These are phyloP conservation scores for Microplitis mediator DNA, from an alignment of 1,140 invertebrate species.

Conservation along the genomic window DNA sequence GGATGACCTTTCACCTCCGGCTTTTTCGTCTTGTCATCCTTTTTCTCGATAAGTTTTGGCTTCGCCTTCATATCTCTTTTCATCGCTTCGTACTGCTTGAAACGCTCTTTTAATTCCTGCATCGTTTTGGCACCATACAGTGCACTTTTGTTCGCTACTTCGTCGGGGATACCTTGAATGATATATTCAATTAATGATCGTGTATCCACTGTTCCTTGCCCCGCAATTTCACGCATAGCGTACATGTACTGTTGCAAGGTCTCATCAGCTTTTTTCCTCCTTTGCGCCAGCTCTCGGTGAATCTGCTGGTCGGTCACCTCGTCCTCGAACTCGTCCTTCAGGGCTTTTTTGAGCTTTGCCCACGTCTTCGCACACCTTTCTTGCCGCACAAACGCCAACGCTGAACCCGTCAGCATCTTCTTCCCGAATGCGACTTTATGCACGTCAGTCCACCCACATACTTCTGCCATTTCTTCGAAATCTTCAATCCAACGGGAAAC, in stretches of 20 bases:
- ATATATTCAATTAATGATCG: constrained; percentile 47
- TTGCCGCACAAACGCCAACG: constrained; percentile 32
- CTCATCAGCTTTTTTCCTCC: constrained; percentile 38
- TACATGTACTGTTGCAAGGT: constrained; percentile 35
- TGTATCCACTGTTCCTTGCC: constrained; percentile 42
- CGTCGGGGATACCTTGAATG: constrained; percentile 50
- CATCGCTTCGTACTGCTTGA: constrained; percentile 20
- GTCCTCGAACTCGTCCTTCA: constrained; percentile 35
- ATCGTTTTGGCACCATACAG: constrained; percentile 46
- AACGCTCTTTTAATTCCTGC: constrained; percentile 23
- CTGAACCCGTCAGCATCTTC: constrained; percentile 32
- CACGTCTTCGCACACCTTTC: constrained; percentile 28
- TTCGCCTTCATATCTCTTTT: not conserved
- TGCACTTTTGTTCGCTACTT: constrained; percentile 42
- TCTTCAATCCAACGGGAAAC: no score
- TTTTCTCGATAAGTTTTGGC: constrained; percentile 12
- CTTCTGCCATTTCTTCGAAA: constrained; percentile 30
- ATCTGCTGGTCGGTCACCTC: constrained; percentile 34
- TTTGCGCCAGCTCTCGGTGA: constrained; percentile 27
- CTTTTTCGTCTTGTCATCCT: constrained; percentile 21
- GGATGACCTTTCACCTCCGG: not conserved
- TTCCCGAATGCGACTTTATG: constrained; percentile 36
- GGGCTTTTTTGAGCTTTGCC: constrained; percentile 26
- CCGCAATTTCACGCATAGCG: constrained; percentile 40
- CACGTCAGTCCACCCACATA: constrained; percentile 26